Percentiles rank a stretch among this genome's conserved stretches.
Conservation (phyloP, 1,140 invertebrate species). For the Drosophila kanapiae region DNA sequence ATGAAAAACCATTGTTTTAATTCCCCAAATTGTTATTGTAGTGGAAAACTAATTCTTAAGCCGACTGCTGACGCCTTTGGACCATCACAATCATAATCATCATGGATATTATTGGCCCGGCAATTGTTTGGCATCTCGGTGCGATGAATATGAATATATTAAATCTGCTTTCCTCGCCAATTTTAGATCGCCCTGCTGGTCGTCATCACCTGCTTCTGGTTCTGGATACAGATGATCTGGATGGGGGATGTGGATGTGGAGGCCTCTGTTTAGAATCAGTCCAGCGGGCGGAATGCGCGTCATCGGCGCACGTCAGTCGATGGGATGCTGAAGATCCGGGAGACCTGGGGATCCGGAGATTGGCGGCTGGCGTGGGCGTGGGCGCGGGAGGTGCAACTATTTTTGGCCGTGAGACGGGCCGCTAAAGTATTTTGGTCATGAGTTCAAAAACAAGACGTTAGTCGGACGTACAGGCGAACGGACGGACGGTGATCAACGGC, state of each 20-base stretch:
- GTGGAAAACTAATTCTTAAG: slow-evolving; percentile 40
- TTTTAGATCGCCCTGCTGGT: slow-evolving; percentile 45
- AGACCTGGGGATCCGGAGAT: slow-evolving; percentile 14
- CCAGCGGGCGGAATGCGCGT: slow-evolving; percentile 51
- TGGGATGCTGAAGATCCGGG: slow-evolving; percentile 7
- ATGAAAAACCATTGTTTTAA: neutral
- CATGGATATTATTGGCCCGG: slow-evolving; percentile 14
- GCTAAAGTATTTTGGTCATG: slow-evolving; percentile 81
- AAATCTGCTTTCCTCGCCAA: slow-evolving; percentile 39
- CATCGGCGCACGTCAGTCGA: slow-evolving; percentile 76
- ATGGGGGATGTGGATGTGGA: slow-evolving; percentile 55
- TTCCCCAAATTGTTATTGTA: slow-evolving; percentile 11
- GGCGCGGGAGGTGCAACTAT: slow-evolving; percentile 50
- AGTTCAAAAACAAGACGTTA: slow-evolving; percentile 64
- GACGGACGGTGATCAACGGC: neutral
- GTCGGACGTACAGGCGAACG: no score
- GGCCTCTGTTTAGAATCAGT: slow-evolving; percentile 65
- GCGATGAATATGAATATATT: slow-evolving; percentile 20
- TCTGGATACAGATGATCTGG: slow-evolving; percentile 43
- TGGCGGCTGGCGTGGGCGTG: slow-evolving; percentile 13
- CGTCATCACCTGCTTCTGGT: slow-evolving; percentile 12
- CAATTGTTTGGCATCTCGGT: slow-evolving; percentile 26
- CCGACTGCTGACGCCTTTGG: slow-evolving; percentile 55
- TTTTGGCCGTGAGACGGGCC: slow-evolving; percentile 77
- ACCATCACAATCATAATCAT: slow-evolving; percentile 33